phyloP scores from a whole-genome alignment of 1,140 invertebrate genomes.

The Steinernema khuongi region DNA sequence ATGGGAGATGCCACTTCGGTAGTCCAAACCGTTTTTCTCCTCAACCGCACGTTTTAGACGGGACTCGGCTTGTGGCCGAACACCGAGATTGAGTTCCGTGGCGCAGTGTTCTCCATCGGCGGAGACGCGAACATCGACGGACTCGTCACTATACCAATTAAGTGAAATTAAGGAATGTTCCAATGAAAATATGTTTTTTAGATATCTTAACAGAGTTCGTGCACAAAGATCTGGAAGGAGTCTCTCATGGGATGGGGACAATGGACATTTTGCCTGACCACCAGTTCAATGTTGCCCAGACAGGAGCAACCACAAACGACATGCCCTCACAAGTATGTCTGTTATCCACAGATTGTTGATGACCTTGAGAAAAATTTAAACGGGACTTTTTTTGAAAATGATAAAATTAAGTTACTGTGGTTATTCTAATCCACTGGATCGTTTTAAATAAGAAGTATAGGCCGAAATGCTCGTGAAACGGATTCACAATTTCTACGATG shows the following conservation, averaged over 20 bases:
- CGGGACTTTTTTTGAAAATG: background rate
- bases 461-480: constrained; percentile 42
- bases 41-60: constrained; percentile 22
- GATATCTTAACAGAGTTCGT: constrained; percentile 44
- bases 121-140: constrained; percentile 52
- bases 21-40: background rate
- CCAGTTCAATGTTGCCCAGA: constrained; percentile 45
- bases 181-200: constrained; percentile 21
- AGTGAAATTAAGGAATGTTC: background rate
- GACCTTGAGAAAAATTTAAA: background rate
- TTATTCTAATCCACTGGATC: too few species aligned
- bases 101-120: constrained; percentile 48
- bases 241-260: constrained; percentile 49
- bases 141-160: constrained; percentile 40
- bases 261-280: constrained; percentile 36
- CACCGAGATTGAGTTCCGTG: constrained; percentile 46
- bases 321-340: constrained; percentile 31
- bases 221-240: constrained; percentile 34
- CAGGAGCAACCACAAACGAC: constrained; percentile 40
- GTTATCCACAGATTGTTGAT: background rate
- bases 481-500: constrained; percentile 31
- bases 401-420: constrained; percentile 19
- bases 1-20: constrained; percentile 49
- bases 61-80: constrained; percentile 41
- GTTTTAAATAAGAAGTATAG: constrained; percentile 21